Evolutionary conservation across 1,140 invertebrate species (phyloP), one percentile per base, ranked within the genome.

Genomic region (Hylyphantes graminicola): DNA sequence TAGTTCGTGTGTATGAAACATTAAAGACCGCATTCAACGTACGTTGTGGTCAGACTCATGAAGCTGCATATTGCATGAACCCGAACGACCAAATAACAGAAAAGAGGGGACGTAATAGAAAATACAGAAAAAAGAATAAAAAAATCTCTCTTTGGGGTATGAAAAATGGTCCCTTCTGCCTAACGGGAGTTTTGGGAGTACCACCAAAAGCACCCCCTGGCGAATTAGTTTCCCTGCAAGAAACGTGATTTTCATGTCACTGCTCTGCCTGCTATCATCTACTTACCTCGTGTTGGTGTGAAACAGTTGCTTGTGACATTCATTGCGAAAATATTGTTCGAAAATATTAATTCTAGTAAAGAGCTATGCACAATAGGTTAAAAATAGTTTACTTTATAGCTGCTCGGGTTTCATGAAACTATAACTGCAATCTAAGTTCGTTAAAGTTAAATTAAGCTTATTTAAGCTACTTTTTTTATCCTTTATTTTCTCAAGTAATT

Each of bases 131-230:
- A 74, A 7, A 35, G 53, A 15, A 13, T 35, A 55, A 73, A 73
- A 15, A 61, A 17, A 17, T 12, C 57, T 15, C 57, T 61, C 57
- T 17, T 61, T 17, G 57, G n/a, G 11, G 11, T 67, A 67, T 67
- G 64, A 67, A 67, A 76, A 76, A 76, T 51, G 59, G 51, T 76
- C 57, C 59, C 57, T 19, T 35, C 64, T 61, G 35, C 59, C 74
- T 76, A 76, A 76, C 74, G 74, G 59, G 74, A 76, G 74, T 76
- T 76, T 50, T n/a, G 74, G 74, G 74, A 76, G 74, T 61, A 51
- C 50, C 55, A 63, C 61, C 21, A 15, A 17, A 51, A 63, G 35
- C 17, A 21, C 54, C 74, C 59, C 64, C 59, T 19, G 74, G 74
- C 57, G 74, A 76, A 76, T 76, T 76, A 76, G 74, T 76, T 76